Evolutionary conservation across 2,888 invertebrate genomes (phyloP).

Genomic region (Leptura quadrifasciata): DNA sequence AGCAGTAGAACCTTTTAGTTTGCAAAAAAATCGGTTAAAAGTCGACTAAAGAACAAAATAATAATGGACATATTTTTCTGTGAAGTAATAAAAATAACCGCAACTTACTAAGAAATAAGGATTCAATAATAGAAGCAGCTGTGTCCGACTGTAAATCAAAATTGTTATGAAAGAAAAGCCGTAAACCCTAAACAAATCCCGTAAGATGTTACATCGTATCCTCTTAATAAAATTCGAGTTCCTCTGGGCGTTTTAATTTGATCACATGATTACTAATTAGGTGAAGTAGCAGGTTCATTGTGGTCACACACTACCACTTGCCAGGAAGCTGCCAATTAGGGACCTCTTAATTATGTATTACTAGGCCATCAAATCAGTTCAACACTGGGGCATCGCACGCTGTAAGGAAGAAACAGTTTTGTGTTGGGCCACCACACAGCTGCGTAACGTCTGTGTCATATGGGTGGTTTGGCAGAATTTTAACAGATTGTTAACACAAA

Average conservation of each 20-base stretch:
- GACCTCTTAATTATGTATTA: constrained; percentile 66
- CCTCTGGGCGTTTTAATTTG: constrained; percentile 43
- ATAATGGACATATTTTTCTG: no score
- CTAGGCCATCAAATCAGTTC: constrained; percentile 62
- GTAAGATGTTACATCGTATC: background rate
- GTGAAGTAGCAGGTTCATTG: constrained; percentile 58
- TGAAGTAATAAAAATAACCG: no score
- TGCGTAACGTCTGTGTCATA: constrained; percentile 64
- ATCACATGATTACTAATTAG: constrained; percentile 56
- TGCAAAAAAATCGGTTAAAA: no score
- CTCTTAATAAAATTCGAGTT: background rate
- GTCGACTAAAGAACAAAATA: no score
- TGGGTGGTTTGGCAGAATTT: constrained; percentile 68
- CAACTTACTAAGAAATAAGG: no score
- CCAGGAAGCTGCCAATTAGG: constrained; percentile 70
- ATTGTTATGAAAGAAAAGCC: no score
- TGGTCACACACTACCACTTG: constrained; percentile 59
- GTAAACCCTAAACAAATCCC: no score
- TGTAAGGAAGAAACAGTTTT: constrained; percentile 40
- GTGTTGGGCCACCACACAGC: constrained; percentile 60
- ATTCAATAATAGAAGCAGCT: no score
- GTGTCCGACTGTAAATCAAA: no score
- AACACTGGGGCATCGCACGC: constrained; percentile 48
- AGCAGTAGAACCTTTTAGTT: no score
- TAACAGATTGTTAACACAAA: constrained; percentile 70